Conservation (phyloP, 2,888 invertebrate species). For the Rhodophaea formosa region DNA sequence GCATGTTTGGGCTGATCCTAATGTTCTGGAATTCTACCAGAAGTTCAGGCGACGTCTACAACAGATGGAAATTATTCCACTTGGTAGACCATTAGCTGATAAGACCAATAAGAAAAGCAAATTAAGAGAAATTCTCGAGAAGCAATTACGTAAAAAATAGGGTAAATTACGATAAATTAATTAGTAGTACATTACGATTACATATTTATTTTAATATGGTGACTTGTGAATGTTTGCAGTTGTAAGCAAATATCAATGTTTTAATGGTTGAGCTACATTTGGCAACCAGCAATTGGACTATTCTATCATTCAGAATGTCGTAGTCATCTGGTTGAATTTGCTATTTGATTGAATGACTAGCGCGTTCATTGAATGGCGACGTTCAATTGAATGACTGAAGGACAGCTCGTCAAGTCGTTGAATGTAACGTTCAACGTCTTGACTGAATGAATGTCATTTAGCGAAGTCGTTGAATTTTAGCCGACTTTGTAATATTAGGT, state of each 20-base stretch:
- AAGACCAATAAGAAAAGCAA: slow-evolving; percentile 69
- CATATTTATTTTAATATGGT: not conserved
- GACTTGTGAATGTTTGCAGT: not conserved
- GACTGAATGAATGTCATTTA: too few relatives aligned
- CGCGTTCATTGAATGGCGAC: too few relatives aligned
- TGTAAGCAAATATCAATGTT: not conserved
- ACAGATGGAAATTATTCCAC: slow-evolving; percentile 83
- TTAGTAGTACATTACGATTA: not conserved
- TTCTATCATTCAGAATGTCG: too few relatives aligned
- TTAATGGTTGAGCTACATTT: too few relatives aligned
- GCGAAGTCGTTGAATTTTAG: too few relatives aligned
- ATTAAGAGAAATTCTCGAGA: slow-evolving; percentile 65
- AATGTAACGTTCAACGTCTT: too few relatives aligned
- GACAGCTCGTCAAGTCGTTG: too few relatives aligned
- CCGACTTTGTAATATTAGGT: too few relatives aligned
- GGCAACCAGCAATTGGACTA: too few relatives aligned
- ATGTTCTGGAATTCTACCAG: slow-evolving; percentile 91
- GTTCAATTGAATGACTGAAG: too few relatives aligned
- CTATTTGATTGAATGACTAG: too few relatives aligned
- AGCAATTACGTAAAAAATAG: slow-evolving; percentile 58
- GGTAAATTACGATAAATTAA: not conserved
- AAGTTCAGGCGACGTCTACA: slow-evolving; percentile 83
- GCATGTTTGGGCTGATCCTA: slow-evolving; percentile 94
- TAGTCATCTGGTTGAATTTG: too few relatives aligned
- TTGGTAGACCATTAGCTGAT: slow-evolving; percentile 73